Base-by-base conservation (phyloP, 2,113 vertebrate genomes). In the Micromys minutus region DNA sequence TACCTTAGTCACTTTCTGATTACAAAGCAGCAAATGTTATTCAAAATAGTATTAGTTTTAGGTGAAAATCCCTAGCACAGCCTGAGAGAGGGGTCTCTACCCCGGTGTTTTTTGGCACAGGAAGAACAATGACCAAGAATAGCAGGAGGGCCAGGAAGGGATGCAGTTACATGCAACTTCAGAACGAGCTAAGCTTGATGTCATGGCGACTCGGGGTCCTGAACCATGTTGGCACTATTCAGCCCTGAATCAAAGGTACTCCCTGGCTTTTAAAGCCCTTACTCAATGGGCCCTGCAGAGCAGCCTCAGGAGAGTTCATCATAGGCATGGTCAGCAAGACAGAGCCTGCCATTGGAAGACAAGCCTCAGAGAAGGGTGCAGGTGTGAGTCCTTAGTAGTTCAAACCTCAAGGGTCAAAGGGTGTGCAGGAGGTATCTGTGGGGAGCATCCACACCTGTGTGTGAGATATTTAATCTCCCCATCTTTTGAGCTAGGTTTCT, bases 281-380 rank as follows among this genome's bases (percentile, higher is more conserved):
- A 76, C 22, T 29, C 71, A 57, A 57, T 19, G 13, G 52, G 22
- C 52, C n/a, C 42, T 59, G 61, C 17, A 81, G 74, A 22, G 10
- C 34, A 1, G n/a, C 39, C 29, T 22, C 8, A 15, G 15, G 3
- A 50, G 16, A 61, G 19, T 3, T 1, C 16, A 1, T 31, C 55
- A 42, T 36, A 50, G 36, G 63, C 26, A 15, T 74, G 8, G 1
- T n/a, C 74, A 87, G 61, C 45, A 52, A 75, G 84, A 76, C 11
- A 42, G 69, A 29, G 12, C 55, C 45, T 67, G 15, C 34, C 36
- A 36, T 16, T n/a, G 31, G 61, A n/a, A 39, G 16, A 52, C 75
- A 84, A 65, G 63, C 5, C 39, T 83, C 75, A 10, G 24, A 39
- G 47, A 67, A 90, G 31, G 24, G 52, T n/a, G 13, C 80, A 63